These are phyloP conservation scores for Nipponia nippon DNA, from an alignment of 2,113 vertebrate genomes.

Conservation along the genomic window DNA sequence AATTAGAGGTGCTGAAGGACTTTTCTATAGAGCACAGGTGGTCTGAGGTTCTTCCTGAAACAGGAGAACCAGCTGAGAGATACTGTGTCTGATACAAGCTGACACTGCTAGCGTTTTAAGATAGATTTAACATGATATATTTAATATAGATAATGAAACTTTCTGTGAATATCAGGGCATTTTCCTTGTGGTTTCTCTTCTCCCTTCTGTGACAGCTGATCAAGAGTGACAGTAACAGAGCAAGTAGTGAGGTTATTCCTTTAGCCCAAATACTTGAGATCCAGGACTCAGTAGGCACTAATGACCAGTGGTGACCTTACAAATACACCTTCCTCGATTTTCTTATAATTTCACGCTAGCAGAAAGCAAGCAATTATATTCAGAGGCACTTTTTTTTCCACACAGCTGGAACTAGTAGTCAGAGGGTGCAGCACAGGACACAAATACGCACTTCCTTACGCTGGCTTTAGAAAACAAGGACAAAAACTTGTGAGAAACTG, in stretches of 20 bases:
- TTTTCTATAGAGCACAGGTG: not conserved
- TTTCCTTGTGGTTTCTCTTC: not conserved
- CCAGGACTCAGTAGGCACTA: not conserved
- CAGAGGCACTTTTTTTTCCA: not conserved
- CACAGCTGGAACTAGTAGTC: not conserved
- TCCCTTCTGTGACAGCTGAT: not conserved
- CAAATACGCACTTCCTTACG: not conserved
- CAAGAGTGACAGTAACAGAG: not conserved
- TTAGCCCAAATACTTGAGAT: not conserved
- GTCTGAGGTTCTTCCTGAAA: not conserved
- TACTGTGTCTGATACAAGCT: not conserved
- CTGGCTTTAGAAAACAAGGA: not conserved
- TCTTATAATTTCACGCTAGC: not conserved
- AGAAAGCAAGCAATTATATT: not conserved
- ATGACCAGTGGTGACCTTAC: not conserved
- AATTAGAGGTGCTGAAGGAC: not conserved
- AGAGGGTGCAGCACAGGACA: not conserved
- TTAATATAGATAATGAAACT: not conserved
- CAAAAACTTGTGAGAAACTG: not conserved
- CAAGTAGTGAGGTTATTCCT: not conserved
- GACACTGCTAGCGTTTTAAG: not conserved
- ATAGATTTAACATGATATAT: not conserved
- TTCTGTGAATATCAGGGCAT: not conserved
- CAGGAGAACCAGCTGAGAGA: not conserved
- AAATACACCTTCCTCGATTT: not conserved